Conservation (phyloP, 1,140 invertebrate species). For the Bombus superbus region DNA sequence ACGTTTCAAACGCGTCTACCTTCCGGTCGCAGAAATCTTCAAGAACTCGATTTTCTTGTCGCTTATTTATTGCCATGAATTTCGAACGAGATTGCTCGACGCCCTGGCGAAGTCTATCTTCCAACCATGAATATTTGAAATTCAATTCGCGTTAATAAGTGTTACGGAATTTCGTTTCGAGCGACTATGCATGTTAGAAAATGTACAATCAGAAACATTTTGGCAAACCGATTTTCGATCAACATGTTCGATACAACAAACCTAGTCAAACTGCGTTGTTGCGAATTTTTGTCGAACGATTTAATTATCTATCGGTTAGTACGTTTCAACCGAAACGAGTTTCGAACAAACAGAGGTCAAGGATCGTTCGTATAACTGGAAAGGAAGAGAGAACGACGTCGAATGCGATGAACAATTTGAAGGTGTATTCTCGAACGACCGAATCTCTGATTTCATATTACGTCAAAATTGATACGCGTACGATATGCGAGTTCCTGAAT, state of each 20-base stretch:
- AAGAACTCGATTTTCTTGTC: not conserved
- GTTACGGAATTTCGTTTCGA: not conserved
- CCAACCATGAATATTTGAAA: slow-evolving; percentile 35
- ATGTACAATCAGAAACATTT: not conserved
- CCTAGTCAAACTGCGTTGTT: not conserved
- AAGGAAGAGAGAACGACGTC: too few species aligned
- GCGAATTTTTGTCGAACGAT: not conserved
- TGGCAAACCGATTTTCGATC: not conserved
- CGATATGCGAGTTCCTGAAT: slow-evolving; percentile 10
- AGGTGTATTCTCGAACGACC: not conserved
- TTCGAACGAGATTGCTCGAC: not conserved
- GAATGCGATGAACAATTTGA: slow-evolving; percentile 16
- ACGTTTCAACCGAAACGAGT: not conserved
- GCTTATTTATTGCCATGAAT: slow-evolving; percentile 29
- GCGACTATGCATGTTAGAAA: not conserved
- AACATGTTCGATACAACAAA: not conserved
- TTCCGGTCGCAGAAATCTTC: not conserved
- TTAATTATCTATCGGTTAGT: not conserved
- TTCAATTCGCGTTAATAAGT: slow-evolving; percentile 23
- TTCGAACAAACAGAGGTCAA: not conserved
- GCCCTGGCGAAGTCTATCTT: not conserved
- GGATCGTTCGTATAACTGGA: not conserved
- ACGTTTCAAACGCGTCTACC: not conserved
- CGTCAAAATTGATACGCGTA: not conserved
- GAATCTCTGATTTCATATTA: not conserved